Evolutionary conservation across 2,888 invertebrate genomes (phyloP).

Genomic region (Amiota minor): DNA sequence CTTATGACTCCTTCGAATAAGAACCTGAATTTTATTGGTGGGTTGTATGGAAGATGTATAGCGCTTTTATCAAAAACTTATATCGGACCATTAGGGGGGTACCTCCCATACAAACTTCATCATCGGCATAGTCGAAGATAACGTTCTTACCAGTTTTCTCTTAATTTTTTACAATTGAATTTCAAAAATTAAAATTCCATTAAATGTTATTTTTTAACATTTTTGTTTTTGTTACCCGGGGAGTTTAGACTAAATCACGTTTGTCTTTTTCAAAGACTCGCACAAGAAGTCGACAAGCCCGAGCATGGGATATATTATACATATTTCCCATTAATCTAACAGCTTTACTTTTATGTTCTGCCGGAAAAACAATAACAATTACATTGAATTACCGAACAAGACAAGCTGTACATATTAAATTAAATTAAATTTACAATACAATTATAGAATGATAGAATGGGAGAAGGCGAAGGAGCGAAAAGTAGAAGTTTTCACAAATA

Average conservation of each 20-base stretch:
- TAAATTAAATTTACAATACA: neutral
- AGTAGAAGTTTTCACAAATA: no score
- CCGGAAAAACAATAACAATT: conserved; percentile 12
- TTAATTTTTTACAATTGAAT: conserved; percentile 38
- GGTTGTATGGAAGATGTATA: no score
- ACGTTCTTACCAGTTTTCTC: no score
- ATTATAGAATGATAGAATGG: no score
- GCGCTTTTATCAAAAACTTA: no score
- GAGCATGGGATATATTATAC: conserved; percentile 43
- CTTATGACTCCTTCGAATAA: no score
- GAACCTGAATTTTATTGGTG: no score
- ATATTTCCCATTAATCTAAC: conserved; percentile 19
- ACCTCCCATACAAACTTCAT: no score
- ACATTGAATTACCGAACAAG: conserved; percentile 1
- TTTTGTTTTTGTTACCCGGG: conserved; percentile 57
- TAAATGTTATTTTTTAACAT: neutral
- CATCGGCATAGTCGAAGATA: no score
- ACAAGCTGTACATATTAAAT: conserved; percentile 2
- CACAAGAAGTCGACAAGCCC: conserved; percentile 62
- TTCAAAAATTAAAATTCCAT: conserved; percentile 5
- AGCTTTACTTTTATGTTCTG: conserved; percentile 5
- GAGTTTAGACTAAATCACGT: conserved; percentile 63
- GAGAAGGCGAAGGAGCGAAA: no score
- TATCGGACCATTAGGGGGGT: no score
- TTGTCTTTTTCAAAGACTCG: conserved; percentile 52